Evolutionary conservation across 1,140 invertebrate genomes (phyloP), one percentile per base, ranked within the genome.

Genomic region (Manduca sexta): DNA sequence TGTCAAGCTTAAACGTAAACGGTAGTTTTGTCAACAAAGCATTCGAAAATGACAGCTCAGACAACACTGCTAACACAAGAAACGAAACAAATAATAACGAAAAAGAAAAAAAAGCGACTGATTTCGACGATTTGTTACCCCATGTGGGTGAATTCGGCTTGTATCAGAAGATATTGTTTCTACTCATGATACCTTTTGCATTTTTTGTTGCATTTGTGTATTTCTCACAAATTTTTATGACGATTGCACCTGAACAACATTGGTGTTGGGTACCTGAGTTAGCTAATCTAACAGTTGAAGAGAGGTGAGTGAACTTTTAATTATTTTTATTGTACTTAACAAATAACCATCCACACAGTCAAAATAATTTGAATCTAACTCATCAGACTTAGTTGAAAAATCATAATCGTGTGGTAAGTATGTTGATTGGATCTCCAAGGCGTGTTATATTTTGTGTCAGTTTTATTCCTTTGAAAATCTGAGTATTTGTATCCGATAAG

Each of bases 191-290:
- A 35, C 94, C 94, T 0, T 95, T 96, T 66, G 91, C 93, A 2
- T 94, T 94, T 77, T 95, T 93, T 70, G 92, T 95, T 10, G 92
- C 93, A 0, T 95, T 93, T 75, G 93, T 95, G 1, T 95, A 95
- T 74, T 96, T 96, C 70, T 92, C 93, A 13, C 94, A 95, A 87
- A 94, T 96, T 30, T 96, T 95, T 65, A 92, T 95, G 70, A 94
- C 93, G 0, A 79, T 95, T 2, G 89, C 91, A 38, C 94, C 94
- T 1, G 92, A 94, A 35, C 87, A 92, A 47, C 92, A 95, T 75
- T 95, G 93, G 93, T 95, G 94, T 72, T 87, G 86, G 78, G 87
- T 95, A 1, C 91, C 93, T 0, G 91, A 93, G 70, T 69, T 95
- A 40, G 86, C 87, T 16, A 90, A 90, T 60, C 76, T 95, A 15